Percentiles rank a stretch among this genome's conserved stretches.
phyloP scores from a whole-genome alignment of 2,113 vertebrate species.

The Leucoraja erinaceus region DNA sequence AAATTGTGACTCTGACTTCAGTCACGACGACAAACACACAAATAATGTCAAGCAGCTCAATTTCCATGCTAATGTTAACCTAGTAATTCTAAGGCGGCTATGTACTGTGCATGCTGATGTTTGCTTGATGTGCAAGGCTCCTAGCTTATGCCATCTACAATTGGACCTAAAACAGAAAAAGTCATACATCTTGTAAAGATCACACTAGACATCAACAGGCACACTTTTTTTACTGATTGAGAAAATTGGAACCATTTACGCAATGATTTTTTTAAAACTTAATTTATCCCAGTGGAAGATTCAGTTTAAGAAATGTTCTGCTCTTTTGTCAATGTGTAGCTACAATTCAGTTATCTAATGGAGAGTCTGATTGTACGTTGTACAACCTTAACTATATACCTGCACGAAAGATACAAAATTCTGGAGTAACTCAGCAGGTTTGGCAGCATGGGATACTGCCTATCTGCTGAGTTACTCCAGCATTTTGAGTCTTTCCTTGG shows the following conservation, averaged over 20 bases:
- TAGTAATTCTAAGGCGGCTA: neutral
- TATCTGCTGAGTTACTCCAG: too few relatives aligned
- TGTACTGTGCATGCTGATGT: neutral
- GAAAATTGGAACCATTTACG: neutral
- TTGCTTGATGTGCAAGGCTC: neutral
- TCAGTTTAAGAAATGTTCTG: neutral
- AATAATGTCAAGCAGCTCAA: neutral
- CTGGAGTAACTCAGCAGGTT: too few relatives aligned
- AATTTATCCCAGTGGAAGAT: neutral
- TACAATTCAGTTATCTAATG: neutral
- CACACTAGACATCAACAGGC: neutral
- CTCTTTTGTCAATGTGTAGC: neutral
- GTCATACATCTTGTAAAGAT: neutral
- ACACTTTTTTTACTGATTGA: neutral
- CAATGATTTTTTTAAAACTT: neutral
- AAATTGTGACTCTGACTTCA: neutral
- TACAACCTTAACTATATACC: too few relatives aligned
- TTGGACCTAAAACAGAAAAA: neutral
- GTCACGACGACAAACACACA: neutral
- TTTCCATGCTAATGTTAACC: neutral
- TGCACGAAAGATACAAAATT: too few relatives aligned
- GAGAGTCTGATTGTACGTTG: too few relatives aligned
- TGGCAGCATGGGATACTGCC: too few relatives aligned
- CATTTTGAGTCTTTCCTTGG: too few relatives aligned
- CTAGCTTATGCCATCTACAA: neutral